A percentile compares a stretch with the other conserved stretches of the same genome.
phyloP scores from a whole-genome alignment of 37 sponge, comb jelly and placozoan genomes.

The Corticium candelabrum region DNA sequence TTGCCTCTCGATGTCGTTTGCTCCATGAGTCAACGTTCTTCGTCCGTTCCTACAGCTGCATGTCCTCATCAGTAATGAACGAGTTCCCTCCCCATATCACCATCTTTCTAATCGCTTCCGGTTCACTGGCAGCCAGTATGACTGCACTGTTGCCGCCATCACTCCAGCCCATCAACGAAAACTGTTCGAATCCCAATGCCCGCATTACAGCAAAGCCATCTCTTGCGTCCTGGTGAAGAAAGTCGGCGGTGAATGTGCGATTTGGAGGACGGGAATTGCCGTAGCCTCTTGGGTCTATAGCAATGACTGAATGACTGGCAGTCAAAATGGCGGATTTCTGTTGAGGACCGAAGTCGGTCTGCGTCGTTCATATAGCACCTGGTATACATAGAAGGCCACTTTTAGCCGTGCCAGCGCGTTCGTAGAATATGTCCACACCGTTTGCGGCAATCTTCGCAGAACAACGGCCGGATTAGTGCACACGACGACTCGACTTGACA shows the following conservation, averaged over 20 bases:
- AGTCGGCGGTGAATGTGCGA: conserved; percentile 20
- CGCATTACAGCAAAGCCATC: conserved; percentile 43
- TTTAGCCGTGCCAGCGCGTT: not conserved
- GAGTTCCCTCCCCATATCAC: conserved; percentile 58
- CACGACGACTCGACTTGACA: too few species aligned
- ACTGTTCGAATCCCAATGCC: conserved; percentile 24
- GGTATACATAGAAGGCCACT: not conserved
- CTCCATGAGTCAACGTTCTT: conserved; percentile 50
- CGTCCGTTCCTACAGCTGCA: conserved; percentile 24
- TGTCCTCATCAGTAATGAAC: conserved; percentile 36
- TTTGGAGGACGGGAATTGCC: conserved; percentile 33
- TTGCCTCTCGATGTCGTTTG: conserved; percentile 12
- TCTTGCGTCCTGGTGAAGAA: conserved; percentile 28
- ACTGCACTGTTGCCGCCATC: conserved; percentile 53
- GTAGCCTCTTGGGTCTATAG: conserved; percentile 21
- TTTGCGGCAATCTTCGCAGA: too few species aligned
- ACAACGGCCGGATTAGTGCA: too few species aligned
- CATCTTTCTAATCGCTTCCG: conserved; percentile 36
- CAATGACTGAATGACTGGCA: not conserved
- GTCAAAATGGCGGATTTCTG: not conserved
- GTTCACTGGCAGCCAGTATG: conserved; percentile 26
- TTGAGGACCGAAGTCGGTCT: not conserved
- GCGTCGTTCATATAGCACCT: not conserved
- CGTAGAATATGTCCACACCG: not conserved
- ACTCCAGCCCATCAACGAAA: conserved; percentile 68